phyloP scores from a whole-genome alignment of 2,113 vertebrate species.

The Urocitellus parryii region DNA sequence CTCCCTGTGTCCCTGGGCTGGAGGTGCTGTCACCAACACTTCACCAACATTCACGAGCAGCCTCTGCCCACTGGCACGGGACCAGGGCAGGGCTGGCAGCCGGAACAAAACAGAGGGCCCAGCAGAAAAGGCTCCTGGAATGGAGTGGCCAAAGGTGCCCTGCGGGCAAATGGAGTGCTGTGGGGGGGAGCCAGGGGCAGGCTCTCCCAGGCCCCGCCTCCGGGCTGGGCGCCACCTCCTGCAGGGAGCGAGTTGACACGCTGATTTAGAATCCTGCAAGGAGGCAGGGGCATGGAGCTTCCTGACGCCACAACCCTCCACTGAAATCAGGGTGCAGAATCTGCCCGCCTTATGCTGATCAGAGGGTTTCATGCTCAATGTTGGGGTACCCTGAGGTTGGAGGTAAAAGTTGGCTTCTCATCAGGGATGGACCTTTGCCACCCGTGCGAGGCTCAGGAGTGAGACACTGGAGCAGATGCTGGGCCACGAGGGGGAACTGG shows the following conservation, averaged over 20 bases:
- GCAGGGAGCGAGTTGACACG: too few species aligned
- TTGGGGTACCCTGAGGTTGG: neutral
- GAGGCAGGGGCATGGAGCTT: neutral
- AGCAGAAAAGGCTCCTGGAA: accelerated
- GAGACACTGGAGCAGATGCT: accelerated
- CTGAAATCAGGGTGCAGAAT: neutral
- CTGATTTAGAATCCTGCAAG: neutral
- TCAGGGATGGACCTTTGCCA: neutral
- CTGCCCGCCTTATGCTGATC: neutral
- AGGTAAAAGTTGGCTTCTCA: neutral
- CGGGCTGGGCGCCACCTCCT: too few species aligned
- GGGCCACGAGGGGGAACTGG: neutral
- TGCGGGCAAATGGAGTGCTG: too few species aligned
- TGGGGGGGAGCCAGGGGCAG: too few species aligned
- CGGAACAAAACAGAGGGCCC: too few species aligned
- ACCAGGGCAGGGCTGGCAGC: too few species aligned
- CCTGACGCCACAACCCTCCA: neutral
- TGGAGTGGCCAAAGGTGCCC: too few species aligned
- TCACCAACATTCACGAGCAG: too few species aligned
- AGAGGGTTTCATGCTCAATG: neutral
- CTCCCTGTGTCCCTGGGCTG: too few species aligned
- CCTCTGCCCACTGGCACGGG: too few species aligned
- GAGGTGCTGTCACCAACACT: too few species aligned
- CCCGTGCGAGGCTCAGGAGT: neutral
- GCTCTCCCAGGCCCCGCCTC: too few species aligned